Evolutionary conservation across 2,113 vertebrate genomes (phyloP).

Genomic region (Hippolais icterina): DNA sequence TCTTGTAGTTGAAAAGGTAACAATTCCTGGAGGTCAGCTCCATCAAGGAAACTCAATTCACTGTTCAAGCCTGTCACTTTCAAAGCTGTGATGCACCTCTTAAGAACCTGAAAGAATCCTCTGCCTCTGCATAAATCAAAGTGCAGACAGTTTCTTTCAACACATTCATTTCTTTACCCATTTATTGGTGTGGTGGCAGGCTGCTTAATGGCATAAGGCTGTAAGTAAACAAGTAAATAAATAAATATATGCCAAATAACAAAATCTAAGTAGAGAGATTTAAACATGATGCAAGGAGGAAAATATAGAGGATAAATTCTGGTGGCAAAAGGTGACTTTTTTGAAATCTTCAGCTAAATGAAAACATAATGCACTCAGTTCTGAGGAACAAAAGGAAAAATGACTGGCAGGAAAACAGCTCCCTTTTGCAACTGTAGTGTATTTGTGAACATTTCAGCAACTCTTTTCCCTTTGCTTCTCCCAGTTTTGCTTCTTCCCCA

Average conservation of each 20-base stretch:
- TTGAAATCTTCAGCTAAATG: conserved; percentile 5
- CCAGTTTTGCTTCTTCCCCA: background rate
- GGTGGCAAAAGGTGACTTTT: background rate
- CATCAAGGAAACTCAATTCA: conserved; percentile 24
- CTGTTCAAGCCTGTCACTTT: conserved; percentile 9
- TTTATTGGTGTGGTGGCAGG: background rate
- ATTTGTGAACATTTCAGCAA: background rate
- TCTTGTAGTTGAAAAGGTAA: conserved; percentile 20
- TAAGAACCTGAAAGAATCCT: conserved; percentile 1
- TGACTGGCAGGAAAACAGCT: background rate
- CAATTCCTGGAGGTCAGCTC: conserved; percentile 38
- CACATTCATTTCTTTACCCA: background rate
- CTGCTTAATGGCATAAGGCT: background rate
- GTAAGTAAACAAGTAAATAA: conserved; percentile 34
- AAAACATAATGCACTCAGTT: background rate
- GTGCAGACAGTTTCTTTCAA: conserved; percentile 21
- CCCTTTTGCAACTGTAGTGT: background rate
- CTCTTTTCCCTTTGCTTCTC: background rate
- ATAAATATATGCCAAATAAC: conserved; percentile 1
- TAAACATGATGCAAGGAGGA: background rate
- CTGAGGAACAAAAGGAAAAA: background rate
- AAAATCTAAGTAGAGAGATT: background rate
- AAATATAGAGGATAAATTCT: background rate
- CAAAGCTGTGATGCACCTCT: background rate
- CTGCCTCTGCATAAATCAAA: conserved; percentile 10